Percentiles rank a stretch among this genome's conserved stretches.
Conservation (phyloP, 1,140 invertebrate species). For the honey bee (Apis mellifera) region DNA sequence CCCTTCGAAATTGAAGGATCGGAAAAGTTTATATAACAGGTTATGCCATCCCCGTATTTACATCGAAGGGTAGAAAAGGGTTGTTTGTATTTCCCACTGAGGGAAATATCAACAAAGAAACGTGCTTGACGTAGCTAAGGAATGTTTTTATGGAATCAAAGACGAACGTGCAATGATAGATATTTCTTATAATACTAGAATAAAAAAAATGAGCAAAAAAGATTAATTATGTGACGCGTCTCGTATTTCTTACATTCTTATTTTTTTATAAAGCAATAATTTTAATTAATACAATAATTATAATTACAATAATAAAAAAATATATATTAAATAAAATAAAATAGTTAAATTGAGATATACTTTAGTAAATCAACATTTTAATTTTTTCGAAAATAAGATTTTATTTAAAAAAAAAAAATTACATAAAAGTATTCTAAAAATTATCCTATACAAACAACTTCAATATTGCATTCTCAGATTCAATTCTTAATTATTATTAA, state of each 20-base stretch:
- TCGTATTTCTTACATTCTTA: background rate
- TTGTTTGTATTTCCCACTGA: constrained; percentile 48
- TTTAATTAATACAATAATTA: no score
- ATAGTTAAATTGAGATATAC: no score
- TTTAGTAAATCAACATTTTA: no score
- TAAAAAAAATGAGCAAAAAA: background rate
- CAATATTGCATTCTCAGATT: no score
- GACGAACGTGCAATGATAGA: constrained; percentile 9
- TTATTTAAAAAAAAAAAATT: no score
- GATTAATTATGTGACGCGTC: no score
- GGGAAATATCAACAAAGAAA: constrained; percentile 48
- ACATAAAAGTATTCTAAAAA: no score
- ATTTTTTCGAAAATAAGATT: no score
- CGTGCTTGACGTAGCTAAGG: constrained; percentile 37
- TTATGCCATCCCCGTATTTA: constrained; percentile 34
- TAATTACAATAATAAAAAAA: no score
- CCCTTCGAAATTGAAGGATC: constrained; percentile 12
- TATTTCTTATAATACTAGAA: constrained; percentile 22
- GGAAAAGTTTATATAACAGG: constrained; percentile 23
- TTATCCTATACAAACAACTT: no score
- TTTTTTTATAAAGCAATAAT: background rate
- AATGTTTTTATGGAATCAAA: constrained; percentile 1
- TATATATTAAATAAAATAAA: no score
- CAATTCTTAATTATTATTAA: no score
- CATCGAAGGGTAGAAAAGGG: background rate